Evolutionary conservation across 1,140 invertebrate genomes (phyloP).

Genomic region (Drosophila ficusphila): DNA sequence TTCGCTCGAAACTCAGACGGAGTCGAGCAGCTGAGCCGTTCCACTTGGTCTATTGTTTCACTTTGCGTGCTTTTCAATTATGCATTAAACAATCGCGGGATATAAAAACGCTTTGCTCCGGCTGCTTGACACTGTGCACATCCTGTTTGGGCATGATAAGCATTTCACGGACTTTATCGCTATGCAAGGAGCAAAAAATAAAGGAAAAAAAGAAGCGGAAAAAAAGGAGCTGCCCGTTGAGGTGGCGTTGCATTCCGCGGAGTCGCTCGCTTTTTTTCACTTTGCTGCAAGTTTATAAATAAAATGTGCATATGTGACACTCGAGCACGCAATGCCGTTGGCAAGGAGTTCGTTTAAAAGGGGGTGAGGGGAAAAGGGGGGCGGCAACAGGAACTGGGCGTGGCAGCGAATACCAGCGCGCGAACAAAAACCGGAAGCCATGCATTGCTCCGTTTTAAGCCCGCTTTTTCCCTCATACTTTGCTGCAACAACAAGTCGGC

Average conservation of each 20-base stretch:
- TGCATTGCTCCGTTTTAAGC: constrained; percentile 31
- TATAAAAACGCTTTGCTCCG: constrained; percentile 65
- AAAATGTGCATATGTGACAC: constrained; percentile 82
- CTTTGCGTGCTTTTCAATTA: constrained; percentile 81
- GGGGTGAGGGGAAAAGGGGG: too few species aligned
- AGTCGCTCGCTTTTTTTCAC: constrained; percentile 50
- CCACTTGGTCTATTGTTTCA: constrained; percentile 54
- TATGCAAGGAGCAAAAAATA: constrained; percentile 3
- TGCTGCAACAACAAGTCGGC: constrained; percentile 17
- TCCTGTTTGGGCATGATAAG: constrained; percentile 75
- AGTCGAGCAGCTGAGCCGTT: constrained; percentile 1
- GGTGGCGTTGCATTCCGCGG: constrained; percentile 35
- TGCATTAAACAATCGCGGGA: constrained; percentile 70
- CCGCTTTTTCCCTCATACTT: neutral
- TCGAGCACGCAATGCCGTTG: constrained; percentile 62
- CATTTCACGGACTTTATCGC: constrained; percentile 77
- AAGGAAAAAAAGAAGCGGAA: neutral
- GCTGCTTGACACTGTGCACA: constrained; percentile 76
- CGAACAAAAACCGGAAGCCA: constrained; percentile 81
- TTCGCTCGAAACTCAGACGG: constrained; percentile 13
- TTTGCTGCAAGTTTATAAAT: constrained; percentile 78
- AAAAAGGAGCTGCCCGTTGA: constrained; percentile 11
- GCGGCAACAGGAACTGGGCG: constrained; percentile 14
- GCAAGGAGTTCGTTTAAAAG: constrained; percentile 4
- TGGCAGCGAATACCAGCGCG: constrained; percentile 65